Base-by-base conservation (phyloP, 1,140 invertebrate species). In the Aphelenchoides fujianensis region DNA sequence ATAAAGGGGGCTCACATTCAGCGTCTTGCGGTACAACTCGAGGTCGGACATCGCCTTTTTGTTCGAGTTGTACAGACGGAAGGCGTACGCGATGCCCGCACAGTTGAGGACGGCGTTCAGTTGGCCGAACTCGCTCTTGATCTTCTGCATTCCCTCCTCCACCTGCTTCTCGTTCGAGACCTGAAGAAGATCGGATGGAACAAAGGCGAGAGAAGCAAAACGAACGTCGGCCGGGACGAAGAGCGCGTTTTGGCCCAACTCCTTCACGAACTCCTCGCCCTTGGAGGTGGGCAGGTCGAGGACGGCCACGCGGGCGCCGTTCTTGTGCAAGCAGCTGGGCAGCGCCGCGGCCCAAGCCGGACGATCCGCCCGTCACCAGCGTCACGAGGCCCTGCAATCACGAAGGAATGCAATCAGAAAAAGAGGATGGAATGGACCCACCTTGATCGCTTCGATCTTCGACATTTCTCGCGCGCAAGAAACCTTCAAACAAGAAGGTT, bases 51-150 rank as follows among this genome's bases (percentile, higher is more conserved):
- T 86, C 2, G 85, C 71, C 23, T 91, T 88, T 84, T 94, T 97
- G 71, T 92, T 92, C 75, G 92, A 91, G 86, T 97, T 97, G 82
- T 92, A 97, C 0, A 90, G 90, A 84, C 93, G 92, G 66, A 89
- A 89, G 0, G 95, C 95, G 27, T 91, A 88, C 0, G 90, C 92
- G 64, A 97, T 90, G 7, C 96, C 96, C 30, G 96, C 96, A 88
- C 96, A 98, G 84, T 97, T 98, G 0, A 99, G 91, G 0, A 90
- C 86, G 5, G 91, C 89, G 87, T 98, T 90, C 1, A 98, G 85
- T 62, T 89, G 88, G 0, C 92, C 91, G 86, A 94, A 97, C 74
- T 93, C 91, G 1, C 91, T 86, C 80, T 91, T 89, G 1, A 90
- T 89, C 16, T 88, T 78, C 31, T 90, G 85, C 9, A 98, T 68